Percentiles rank a stretch among this genome's conserved stretches.
These are phyloP conservation scores for Drosophila dunni DNA, from an alignment of 1,140 invertebrate genomes.

Conservation along the genomic window DNA sequence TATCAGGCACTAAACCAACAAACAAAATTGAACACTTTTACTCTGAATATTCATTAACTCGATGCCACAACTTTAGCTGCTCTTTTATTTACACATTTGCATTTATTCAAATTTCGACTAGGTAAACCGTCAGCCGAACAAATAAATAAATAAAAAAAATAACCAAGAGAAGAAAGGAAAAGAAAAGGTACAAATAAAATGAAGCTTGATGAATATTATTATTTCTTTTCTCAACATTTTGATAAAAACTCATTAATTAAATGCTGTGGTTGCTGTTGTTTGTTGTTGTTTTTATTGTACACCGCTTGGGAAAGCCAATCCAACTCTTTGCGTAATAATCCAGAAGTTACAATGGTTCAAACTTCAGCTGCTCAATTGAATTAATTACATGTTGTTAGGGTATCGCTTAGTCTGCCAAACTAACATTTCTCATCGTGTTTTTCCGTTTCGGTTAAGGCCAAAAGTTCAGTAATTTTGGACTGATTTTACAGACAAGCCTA, in stretches of 20 bases:
- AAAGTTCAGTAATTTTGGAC: conserved; percentile 26
- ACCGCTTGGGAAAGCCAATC: neutral
- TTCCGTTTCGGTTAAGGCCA: neutral
- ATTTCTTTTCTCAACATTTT: conserved; percentile 30
- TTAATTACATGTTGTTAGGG: neutral
- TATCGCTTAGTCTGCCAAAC: neutral
- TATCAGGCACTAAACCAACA: conserved; percentile 47
- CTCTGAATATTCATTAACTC: conserved; percentile 65
- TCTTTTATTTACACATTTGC: conserved; percentile 57
- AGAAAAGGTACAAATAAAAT: conserved; percentile 2
- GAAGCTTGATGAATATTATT: conserved; percentile 55
- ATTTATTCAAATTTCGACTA: conserved; percentile 64
- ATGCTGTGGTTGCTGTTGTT: conserved; percentile 44
- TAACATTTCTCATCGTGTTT: too few species aligned
- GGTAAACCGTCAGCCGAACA: conserved; percentile 23
- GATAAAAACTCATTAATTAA: conserved; percentile 71
- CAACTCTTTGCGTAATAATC: conserved; percentile 33
- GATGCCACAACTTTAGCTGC: conserved; percentile 28
- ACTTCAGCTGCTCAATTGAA: conserved; percentile 16
- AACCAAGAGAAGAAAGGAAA: neutral
- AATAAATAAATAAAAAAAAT: conserved; percentile 19
- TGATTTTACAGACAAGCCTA: conserved; percentile 44
- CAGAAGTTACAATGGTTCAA: conserved; percentile 40
- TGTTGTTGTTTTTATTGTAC: conserved; percentile 47
- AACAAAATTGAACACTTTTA: conserved; percentile 72